A percentile compares a stretch with the other conserved stretches of the same genome.
These are phyloP conservation scores for Plectrocnemia conspersa DNA, from an alignment of 1,140 invertebrate species.

Conservation along the genomic window DNA sequence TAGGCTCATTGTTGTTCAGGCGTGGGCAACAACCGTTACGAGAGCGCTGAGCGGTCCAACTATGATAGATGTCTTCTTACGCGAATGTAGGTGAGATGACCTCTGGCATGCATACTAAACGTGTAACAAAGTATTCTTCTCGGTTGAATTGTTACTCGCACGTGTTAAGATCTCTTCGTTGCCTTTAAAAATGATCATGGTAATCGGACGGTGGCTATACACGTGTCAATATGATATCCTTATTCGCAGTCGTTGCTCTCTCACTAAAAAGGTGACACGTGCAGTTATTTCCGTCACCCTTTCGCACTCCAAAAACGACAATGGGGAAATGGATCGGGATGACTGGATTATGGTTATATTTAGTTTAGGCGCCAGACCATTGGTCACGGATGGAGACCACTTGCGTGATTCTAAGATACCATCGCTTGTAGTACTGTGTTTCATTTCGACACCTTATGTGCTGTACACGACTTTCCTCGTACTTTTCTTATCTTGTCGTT, in stretches of 20 bases:
- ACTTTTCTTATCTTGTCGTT: too few species aligned
- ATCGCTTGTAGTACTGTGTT: too few species aligned
- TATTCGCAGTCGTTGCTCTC: too few species aligned
- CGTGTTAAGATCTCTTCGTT: too few species aligned
- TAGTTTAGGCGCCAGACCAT: conserved; percentile 1
- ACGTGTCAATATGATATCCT: too few species aligned
- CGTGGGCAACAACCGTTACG: conserved; percentile 1
- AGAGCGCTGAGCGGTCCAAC: neutral
- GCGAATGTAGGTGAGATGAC: neutral
- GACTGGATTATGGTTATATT: neutral
- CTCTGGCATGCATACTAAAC: neutral
- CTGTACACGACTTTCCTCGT: too few species aligned
- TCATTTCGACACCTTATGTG: too few species aligned
- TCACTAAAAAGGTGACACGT: too few species aligned
- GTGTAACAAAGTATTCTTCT: neutral
- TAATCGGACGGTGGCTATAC: too few species aligned
- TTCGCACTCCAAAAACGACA: too few species aligned
- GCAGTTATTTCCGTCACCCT: conserved; percentile 8
- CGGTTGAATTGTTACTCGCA: conserved; percentile 1
- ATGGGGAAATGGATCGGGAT: neutral
- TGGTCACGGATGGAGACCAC: neutral
- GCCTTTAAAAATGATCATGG: too few species aligned
- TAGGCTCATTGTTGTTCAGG: conserved; percentile 1
- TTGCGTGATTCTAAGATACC: too few species aligned
- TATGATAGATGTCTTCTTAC: neutral